Conservation (phyloP, 2,888 invertebrate species). For the Chorisops tibialis region DNA sequence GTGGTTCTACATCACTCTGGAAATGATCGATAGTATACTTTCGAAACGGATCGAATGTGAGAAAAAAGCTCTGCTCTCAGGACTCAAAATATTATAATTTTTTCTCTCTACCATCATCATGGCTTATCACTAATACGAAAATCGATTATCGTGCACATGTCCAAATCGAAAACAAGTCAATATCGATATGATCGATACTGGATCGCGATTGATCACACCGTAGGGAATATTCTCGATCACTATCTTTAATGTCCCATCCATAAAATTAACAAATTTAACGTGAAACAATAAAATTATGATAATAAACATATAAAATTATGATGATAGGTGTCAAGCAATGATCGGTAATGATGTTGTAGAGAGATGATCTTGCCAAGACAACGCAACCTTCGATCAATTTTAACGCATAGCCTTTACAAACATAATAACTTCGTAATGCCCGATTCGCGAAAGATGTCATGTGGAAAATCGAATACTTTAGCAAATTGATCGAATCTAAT, state of each 20-base stretch:
- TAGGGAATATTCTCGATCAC: background rate
- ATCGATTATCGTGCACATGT: constrained; percentile 5
- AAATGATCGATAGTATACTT: too few species aligned
- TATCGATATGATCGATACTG: background rate
- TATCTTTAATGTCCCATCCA: constrained; percentile 28
- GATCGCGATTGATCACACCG: background rate
- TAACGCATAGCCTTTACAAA: constrained; percentile 4
- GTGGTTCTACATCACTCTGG: too few species aligned
- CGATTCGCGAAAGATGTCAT: constrained; percentile 11
- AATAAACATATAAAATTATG: constrained; percentile 10
- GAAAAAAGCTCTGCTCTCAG: too few species aligned
- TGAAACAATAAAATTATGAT: constrained; percentile 30
- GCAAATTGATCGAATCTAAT: constrained; percentile 22
- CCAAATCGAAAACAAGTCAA: constrained; percentile 12
- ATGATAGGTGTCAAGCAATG: background rate
- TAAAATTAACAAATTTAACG: constrained; percentile 31
- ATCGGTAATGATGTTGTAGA: background rate
- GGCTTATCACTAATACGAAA: constrained; percentile 7
- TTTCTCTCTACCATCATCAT: too few species aligned
- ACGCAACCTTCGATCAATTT: too few species aligned
- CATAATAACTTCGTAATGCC: too few species aligned
- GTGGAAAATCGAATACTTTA: constrained; percentile 16
- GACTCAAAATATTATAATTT: too few species aligned
- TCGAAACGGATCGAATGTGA: too few species aligned
- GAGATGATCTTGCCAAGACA: too few species aligned